These are phyloP conservation scores for Delia radicum DNA, from an alignment of 1,140 invertebrate genomes.

Conservation along the genomic window DNA sequence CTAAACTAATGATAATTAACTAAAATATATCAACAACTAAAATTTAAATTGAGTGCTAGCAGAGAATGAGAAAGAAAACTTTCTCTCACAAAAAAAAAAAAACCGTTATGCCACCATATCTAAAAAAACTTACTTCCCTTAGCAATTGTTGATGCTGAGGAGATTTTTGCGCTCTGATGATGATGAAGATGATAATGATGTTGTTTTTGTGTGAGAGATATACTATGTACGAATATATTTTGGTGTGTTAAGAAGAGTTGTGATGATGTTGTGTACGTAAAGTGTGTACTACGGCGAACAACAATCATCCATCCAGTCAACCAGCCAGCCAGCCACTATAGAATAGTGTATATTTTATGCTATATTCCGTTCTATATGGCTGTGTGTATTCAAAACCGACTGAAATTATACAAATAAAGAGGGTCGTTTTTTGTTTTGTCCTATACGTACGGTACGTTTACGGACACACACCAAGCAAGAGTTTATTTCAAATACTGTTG, in stretches of 20 bases:
- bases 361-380: neutral
- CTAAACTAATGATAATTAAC: neutral
- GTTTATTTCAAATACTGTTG: neutral
- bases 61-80: neutral
- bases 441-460: neutral
- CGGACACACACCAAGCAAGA: neutral
- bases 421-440: neutral
- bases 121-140: neutral
- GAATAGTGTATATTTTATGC: neutral
- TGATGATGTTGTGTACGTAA: neutral
- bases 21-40: neutral
- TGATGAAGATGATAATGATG: neutral
- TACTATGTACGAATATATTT: neutral
- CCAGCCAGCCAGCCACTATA: neutral
- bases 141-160: neutral
- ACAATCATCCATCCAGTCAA: neutral
- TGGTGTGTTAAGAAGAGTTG: neutral
- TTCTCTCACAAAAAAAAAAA: neutral
- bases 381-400: neutral
- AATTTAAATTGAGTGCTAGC: neutral
- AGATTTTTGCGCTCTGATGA: neutral
- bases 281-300: neutral
- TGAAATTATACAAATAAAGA: conserved; percentile 8
- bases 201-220: neutral
- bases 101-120: too few species aligned